phyloP scores from a whole-genome alignment of 92 coral and sea anemone species.

The Paramuricea clavata region DNA sequence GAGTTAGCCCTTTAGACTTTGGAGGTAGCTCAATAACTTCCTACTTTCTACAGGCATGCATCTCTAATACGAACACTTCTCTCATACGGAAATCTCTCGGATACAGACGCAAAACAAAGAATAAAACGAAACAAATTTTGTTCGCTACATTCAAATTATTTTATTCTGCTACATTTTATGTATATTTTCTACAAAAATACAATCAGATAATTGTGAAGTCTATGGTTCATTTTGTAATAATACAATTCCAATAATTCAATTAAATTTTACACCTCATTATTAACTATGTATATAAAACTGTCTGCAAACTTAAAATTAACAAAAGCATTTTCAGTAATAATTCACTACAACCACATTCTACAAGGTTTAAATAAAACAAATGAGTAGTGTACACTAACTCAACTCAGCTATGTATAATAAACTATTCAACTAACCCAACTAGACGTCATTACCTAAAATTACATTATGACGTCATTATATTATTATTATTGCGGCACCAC shows the following conservation, averaged over 20 bases:
- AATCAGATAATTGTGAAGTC: background rate
- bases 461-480: too few species aligned
- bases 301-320: background rate
- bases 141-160: background rate
- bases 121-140: background rate
- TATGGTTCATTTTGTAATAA: background rate
- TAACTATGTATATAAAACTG: background rate
- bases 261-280: constrained; percentile 1
- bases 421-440: too few species aligned
- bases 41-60: too few species aligned
- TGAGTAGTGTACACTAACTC: background rate
- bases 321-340: background rate
- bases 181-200: constrained; percentile 1
- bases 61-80: background rate
- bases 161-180: background rate
- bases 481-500: too few species aligned
- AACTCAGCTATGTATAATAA: too few species aligned
- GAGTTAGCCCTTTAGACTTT: too few species aligned
- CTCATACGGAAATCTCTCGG: background rate
- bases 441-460: too few species aligned
- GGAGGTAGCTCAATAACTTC: too few species aligned
- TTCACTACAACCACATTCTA: background rate
- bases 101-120: background rate
- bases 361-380: background rate
- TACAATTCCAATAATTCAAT: background rate